Conservation (phyloP, 2,797 vertebrate genomes). For the Sebastes wilsoni region DNA sequence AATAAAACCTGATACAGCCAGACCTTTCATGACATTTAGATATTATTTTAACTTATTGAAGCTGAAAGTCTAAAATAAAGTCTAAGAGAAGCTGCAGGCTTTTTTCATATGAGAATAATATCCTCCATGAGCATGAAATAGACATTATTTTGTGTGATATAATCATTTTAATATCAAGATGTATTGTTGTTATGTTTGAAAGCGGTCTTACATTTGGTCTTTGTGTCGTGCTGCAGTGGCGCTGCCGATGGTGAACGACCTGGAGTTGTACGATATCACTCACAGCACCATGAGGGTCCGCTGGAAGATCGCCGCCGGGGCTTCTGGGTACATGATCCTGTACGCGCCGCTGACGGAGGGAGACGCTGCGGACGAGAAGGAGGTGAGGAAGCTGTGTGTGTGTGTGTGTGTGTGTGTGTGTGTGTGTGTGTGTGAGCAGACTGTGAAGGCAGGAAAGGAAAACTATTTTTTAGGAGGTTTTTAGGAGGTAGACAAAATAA, state of each 20-base stretch:
- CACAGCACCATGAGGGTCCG: constrained; percentile 88
- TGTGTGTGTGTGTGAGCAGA: not conserved
- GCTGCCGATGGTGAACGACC: constrained; percentile 86
- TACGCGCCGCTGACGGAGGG: constrained; percentile 91
- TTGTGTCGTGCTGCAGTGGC: constrained; percentile 78
- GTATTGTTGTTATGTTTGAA: not conserved
- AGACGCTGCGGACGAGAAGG: constrained; percentile 90
- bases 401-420: not conserved
- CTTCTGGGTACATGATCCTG: constrained; percentile 93
- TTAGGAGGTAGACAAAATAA: not conserved
- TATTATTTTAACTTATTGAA: not conserved
- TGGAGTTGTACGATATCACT: constrained; percentile 87
- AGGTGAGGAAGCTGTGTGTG: constrained; percentile 81
- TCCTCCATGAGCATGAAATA: not conserved
- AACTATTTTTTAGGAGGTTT: not conserved
- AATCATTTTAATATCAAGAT: fast-evolving
- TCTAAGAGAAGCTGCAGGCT: not conserved
- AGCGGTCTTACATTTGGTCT: not conserved
- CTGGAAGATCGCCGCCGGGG: constrained; percentile 85
- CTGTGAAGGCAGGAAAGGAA: not conserved
- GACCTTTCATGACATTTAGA: not conserved
- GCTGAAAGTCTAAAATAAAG: not conserved
- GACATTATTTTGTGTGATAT: not conserved
- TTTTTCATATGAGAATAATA: not conserved
- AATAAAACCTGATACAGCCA: not conserved